A percentile compares a stretch with the other conserved stretches of the same genome.
Conservation (phyloP, 53 echinoderm and acorn worm genomes). For the Patiria pectinifera region DNA sequence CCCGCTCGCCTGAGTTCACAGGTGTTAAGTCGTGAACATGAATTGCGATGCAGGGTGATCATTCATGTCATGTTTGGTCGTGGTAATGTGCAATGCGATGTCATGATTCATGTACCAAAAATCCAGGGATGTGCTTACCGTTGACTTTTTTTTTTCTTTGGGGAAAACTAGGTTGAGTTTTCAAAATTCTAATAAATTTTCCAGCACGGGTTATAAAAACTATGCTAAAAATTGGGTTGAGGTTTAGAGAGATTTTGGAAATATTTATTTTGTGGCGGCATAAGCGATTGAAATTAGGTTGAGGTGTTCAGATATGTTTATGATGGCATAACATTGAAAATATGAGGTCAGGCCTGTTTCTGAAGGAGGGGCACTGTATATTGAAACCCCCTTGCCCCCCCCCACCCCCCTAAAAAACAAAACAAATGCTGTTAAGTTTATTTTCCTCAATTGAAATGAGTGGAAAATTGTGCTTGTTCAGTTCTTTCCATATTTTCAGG, state of each 20-base stretch:
- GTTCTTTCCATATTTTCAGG: no score
- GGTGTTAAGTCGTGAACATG: constrained; percentile 60
- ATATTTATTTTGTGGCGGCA: constrained; percentile 7
- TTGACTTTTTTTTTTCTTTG: not conserved
- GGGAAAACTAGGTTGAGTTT: not conserved
- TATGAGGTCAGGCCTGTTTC: no score
- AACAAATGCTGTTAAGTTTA: no score
- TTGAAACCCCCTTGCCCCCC: no score
- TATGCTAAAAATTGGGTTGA: not conserved
- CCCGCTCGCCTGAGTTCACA: constrained; percentile 31
- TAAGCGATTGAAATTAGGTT: not conserved
- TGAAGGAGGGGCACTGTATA: no score
- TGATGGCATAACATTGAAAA: not conserved
- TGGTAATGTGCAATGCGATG: constrained; percentile 13
- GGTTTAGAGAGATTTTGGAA: not conserved
- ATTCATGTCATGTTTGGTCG: constrained; percentile 26
- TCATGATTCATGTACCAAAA: constrained; percentile 2
- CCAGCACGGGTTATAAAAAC: not conserved
- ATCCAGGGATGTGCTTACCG: not conserved
- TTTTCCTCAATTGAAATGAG: no score
- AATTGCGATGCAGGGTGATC: constrained; percentile 19
- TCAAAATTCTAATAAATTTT: not conserved
- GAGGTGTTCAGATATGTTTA: not conserved
- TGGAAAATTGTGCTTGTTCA: no score
- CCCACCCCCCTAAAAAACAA: no score